phyloP scores from a whole-genome alignment of 2,113 vertebrate species.

The Semnopithecus entellus region DNA sequence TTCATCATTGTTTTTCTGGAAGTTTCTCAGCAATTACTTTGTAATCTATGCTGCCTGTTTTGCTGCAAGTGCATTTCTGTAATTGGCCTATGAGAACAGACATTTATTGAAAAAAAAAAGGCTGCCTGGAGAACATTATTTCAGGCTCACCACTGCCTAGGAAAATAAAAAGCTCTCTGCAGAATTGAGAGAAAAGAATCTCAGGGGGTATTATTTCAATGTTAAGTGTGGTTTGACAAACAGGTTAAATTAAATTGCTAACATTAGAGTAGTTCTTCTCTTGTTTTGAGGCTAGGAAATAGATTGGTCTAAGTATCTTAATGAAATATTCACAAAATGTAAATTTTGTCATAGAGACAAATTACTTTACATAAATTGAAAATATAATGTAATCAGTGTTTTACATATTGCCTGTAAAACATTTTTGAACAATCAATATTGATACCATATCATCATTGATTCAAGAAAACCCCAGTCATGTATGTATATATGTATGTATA shows the following conservation, averaged over 20 bases:
- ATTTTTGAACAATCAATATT: conserved; percentile 7
- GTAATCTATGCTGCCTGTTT: conserved; percentile 7
- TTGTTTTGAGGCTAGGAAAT: not conserved
- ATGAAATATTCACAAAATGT: conserved; percentile 15
- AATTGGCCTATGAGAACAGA: conserved; percentile 43
- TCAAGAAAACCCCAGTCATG: not conserved
- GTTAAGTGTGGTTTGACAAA: conserved; percentile 40
- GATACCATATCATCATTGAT: not conserved
- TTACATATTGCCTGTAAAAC: not conserved
- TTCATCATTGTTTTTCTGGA: conserved; percentile 22
- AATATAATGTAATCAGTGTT: conserved; percentile 16
- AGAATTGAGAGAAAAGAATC: conserved; percentile 38
- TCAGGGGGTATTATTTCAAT: conserved; percentile 38
- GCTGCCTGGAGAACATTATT: conserved; percentile 9
- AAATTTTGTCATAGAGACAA: conserved; percentile 23
- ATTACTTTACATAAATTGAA: conserved; percentile 9
- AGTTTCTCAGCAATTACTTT: conserved; percentile 51
- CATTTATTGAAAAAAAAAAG: not conserved
- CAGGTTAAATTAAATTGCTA: conserved; percentile 42
- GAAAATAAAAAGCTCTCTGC: conserved; percentile 4
- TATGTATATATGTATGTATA: fast-evolving
- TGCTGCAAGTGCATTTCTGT: conserved; percentile 51
- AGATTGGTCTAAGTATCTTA: not conserved
- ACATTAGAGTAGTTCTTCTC: not conserved
- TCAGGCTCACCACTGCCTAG: not conserved